A percentile compares a stretch with the other conserved stretches of the same genome.
Conservation (phyloP, 2,797 vertebrate species). For the Danio kyathit region DNA sequence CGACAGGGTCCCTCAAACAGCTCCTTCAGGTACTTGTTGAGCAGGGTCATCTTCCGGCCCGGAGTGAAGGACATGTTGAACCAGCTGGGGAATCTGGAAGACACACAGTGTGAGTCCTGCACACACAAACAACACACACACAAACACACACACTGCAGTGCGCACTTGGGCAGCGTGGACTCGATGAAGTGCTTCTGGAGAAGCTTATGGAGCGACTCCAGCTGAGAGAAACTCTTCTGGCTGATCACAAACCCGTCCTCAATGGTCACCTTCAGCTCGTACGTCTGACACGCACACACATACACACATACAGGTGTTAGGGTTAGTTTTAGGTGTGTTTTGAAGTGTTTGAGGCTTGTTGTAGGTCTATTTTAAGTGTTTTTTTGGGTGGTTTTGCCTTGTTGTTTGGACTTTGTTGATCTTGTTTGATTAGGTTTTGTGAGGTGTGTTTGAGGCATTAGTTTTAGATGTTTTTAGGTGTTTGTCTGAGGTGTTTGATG, state of each 20-base stretch:
- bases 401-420: too few species aligned
- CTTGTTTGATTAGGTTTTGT: too few species aligned
- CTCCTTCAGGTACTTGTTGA: conserved; percentile 85
- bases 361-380: too few species aligned
- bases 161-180: conserved; percentile 81
- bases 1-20: conserved; percentile 82
- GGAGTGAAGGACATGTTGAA: conserved; percentile 78
- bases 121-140: background rate
- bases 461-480: too few species aligned
- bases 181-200: conserved; percentile 85
- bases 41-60: conserved; percentile 75
- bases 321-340: too few species aligned
- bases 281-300: conserved; percentile 68
- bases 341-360: too few species aligned
- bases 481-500: too few species aligned
- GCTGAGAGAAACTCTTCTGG: conserved; percentile 82
- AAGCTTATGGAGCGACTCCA: conserved; percentile 83
- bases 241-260: conserved; percentile 75
- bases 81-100: conserved; percentile 84
- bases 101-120: background rate
- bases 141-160: too few species aligned
- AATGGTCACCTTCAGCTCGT: conserved; percentile 80
- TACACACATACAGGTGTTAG: too few species aligned
- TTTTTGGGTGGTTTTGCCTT: too few species aligned
- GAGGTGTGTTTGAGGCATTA: too few species aligned